These are phyloP conservation scores for Amphiprion percula DNA, from an alignment of 2,113 vertebrate genomes.

Conservation along the genomic window DNA sequence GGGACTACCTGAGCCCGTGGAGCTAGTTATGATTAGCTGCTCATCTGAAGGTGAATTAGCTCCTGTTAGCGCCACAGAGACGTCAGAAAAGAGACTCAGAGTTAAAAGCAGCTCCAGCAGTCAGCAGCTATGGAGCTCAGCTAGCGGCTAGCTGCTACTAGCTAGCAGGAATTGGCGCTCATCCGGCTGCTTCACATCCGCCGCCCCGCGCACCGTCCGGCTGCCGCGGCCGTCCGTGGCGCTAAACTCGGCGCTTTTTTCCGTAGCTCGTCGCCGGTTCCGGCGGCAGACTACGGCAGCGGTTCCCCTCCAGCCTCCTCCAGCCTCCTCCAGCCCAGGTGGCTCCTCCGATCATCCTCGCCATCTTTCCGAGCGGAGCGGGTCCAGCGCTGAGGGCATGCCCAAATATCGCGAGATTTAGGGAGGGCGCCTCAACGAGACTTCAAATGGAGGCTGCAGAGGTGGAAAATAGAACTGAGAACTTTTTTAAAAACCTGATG, in stretches of 20 bases:
- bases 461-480: too few species aligned
- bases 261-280: neutral
- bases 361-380: constrained; percentile 52
- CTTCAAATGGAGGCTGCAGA: neutral
- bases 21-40: neutral
- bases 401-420: constrained; percentile 55
- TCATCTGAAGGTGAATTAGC: fast-evolving
- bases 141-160: constrained; percentile 42
- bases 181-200: constrained; percentile 19
- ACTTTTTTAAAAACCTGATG: too few species aligned
- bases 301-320: neutral
- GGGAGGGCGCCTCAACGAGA: constrained; percentile 21
- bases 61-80: neutral
- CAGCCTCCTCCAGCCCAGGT: constrained; percentile 15
- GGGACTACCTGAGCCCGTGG: neutral
- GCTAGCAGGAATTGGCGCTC: constrained; percentile 73
- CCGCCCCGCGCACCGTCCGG: neutral
- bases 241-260: neutral
- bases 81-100: neutral
- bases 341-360: constrained; percentile 31
- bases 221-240: neutral
- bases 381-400: neutral
- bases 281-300: neutral
- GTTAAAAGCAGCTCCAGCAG: neutral
- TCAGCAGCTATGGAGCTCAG: neutral